phyloP scores from a whole-genome alignment of 2,797 vertebrate species.

The Intellagama lesueurii region DNA sequence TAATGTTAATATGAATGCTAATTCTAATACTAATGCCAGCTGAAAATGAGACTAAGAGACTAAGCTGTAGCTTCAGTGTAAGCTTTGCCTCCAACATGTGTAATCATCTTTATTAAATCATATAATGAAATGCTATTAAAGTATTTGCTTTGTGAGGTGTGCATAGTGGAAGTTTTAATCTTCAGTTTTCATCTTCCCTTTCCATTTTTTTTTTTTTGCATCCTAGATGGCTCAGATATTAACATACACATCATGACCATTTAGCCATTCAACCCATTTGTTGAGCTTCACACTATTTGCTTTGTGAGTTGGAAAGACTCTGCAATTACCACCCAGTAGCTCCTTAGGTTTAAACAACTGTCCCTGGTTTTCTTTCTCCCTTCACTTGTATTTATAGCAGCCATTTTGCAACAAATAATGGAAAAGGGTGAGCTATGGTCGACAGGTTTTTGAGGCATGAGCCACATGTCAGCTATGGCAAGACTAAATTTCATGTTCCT shows the following conservation, averaged over 20 bases:
- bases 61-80: too few species aligned
- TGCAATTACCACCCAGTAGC: not conserved
- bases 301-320: not conserved
- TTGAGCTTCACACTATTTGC: not conserved
- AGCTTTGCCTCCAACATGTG: not conserved
- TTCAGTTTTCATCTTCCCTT: not conserved
- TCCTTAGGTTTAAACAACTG: not conserved
- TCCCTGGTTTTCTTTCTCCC: not conserved
- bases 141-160: not conserved
- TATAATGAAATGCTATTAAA: not conserved
- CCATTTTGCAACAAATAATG: not conserved
- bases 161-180: constrained; percentile 7
- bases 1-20: not conserved
- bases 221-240: constrained; percentile 21
- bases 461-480: constrained; percentile 69
- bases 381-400: not conserved
- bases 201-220: constrained; percentile 6
- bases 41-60: not conserved
- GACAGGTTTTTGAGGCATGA: not conserved
- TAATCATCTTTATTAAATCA: not conserved
- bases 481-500: constrained; percentile 69
- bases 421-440: constrained; percentile 27
- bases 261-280: not conserved
- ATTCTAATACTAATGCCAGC: not conserved
- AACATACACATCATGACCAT: not conserved